Base-by-base conservation (phyloP, 1,140 invertebrate genomes). In the Philotrypesis tridentata region DNA sequence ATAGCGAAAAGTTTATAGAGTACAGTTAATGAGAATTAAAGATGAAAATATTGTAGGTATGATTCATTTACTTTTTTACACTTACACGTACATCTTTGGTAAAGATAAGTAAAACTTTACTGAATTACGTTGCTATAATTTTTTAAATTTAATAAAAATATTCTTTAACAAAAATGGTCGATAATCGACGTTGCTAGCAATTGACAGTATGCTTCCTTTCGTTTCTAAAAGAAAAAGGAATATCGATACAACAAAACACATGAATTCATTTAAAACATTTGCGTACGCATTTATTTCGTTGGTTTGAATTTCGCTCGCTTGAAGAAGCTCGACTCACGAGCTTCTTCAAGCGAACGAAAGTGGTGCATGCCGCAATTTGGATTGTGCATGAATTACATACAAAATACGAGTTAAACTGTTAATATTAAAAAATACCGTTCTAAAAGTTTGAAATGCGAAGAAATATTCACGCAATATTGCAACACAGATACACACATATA, bases 41-140 rank as follows among this genome's bases (percentile, higher is more conserved):
- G 21, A 21, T n/a, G 21, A 55, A 55, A n/a, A 55, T 6, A 55
- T 55, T 21, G 1, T 21, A 17, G 12, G 12, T 17, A 25, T 65
- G 12, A 65, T 27, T 17, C 4, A 68, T 68, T 25, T 65, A n/a
- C 61, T 65, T 31, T 43, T 48, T 25, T 43, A 72, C n/a, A 48
- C 37, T 43, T 72, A 72, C 23, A 40, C n/a, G 11, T 72, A 72
- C 7, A 40, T 72, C 70, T 72, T 72, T 72, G 37, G 37, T 43
- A 43, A 43, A 8, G 21, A 55, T 55, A 55, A 55, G 4, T n/a
- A n/a, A 55, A 55, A 5, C 7, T n/a, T 55, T 55, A 48, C 7
- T n/a, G 14, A 55, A n/a, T 17, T 21, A 21, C 11, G 5, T 55
- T n/a, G 21, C 17, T n/a, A 17, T 48, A n/a, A 63, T 63, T 63